These are phyloP conservation scores for Origma solitaria DNA, from an alignment of 2,113 vertebrate species.

Conservation along the genomic window DNA sequence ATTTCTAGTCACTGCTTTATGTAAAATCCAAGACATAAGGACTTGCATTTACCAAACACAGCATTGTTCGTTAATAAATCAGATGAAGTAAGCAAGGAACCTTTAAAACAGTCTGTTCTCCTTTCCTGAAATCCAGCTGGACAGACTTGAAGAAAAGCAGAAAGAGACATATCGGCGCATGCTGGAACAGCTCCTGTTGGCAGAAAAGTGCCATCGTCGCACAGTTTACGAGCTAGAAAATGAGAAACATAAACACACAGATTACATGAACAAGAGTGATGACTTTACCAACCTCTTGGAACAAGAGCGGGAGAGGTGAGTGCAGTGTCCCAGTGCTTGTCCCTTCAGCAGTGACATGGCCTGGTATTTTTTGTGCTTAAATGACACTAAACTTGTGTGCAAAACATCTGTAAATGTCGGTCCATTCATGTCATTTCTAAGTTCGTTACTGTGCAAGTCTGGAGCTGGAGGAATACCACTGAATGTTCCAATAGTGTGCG, in stretches of 20 bases:
- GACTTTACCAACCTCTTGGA: constrained; percentile 98
- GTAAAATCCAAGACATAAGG: background rate
- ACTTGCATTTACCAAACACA: background rate
- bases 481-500: background rate
- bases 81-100: constrained; percentile 6
- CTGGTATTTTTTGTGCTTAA: background rate
- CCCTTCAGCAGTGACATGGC: background rate
- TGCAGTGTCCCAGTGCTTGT: background rate
- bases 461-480: background rate
- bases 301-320: constrained; percentile 93
- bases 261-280: constrained; percentile 97
- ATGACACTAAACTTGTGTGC: background rate
- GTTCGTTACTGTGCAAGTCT: background rate
- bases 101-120: constrained; percentile 1
- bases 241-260: constrained; percentile 89
- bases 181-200: constrained; percentile 95
- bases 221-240: constrained; percentile 89
- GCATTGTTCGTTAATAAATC: constrained; percentile 21
- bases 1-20: constrained; percentile 5
- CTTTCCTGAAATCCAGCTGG: constrained; percentile 77
- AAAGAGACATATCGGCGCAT: constrained; percentile 94
- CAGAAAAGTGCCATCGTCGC: constrained; percentile 91
- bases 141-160: constrained; percentile 92
- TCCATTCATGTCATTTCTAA: background rate
- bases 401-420: background rate